Conservation (phyloP, 2,113 vertebrate species). For the Isurus oxyrinchus region DNA sequence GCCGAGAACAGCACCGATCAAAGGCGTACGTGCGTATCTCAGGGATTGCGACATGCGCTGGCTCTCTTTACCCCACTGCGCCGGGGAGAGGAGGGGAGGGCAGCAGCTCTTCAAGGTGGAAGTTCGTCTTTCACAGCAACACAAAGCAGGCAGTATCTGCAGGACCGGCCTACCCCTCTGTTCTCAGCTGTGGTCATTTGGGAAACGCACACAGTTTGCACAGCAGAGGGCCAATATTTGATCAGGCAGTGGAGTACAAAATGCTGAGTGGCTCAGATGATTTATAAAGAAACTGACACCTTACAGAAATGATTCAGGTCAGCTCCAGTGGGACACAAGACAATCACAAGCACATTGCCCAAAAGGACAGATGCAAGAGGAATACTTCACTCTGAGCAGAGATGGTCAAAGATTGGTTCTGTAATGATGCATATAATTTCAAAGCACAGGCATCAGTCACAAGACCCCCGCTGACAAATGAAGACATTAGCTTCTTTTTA, state of each 20-base stretch:
- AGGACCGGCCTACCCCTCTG: not conserved
- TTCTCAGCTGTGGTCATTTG: not conserved
- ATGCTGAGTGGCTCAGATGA: not conserved
- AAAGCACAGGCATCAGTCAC: not conserved
- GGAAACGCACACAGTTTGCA: not conserved
- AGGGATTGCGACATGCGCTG: not conserved
- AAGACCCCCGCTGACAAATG: not conserved
- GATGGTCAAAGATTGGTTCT: not conserved
- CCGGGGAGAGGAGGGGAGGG: not conserved
- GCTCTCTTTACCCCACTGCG: not conserved
- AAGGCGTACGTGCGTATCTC: not conserved
- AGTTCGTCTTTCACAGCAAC: not conserved
- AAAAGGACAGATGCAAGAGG: not conserved
- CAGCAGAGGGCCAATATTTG: not conserved
- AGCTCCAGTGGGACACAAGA: slow-evolving; percentile 5
- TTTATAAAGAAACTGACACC: not conserved
- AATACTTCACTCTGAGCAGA: not conserved
- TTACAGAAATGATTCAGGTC: not conserved
- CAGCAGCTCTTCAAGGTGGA: not conserved
- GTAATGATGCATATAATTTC: not conserved
- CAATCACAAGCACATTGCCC: not conserved
- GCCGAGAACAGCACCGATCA: not conserved
- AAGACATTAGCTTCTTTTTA: not conserved
- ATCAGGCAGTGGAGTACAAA: not conserved
- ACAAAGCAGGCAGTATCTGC: not conserved